Conservation (phyloP, 2,113 vertebrate genomes). For the Tetrao urogallus region DNA sequence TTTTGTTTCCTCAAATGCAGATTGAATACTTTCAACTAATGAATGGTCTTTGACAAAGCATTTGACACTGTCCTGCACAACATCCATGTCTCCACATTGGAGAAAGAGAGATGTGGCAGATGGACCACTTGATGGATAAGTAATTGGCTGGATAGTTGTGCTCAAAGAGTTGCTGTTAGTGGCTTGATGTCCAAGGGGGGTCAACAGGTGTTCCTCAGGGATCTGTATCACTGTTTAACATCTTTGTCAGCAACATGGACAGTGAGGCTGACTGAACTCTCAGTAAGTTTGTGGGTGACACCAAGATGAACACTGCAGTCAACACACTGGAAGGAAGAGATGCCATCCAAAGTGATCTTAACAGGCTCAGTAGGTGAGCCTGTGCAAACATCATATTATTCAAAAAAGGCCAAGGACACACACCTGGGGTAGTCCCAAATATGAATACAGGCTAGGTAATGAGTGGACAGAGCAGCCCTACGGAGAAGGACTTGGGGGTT, state of each 20-base stretch:
- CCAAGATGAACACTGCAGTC: background rate
- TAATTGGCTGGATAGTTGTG: background rate
- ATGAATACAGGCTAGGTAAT: background rate
- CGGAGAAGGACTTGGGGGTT: background rate
- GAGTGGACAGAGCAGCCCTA: background rate
- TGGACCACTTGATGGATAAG: background rate
- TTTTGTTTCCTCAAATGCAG: background rate
- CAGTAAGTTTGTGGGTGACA: background rate
- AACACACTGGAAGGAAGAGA: background rate
- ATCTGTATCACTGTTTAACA: background rate
- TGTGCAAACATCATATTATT: background rate
- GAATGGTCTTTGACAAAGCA: background rate
- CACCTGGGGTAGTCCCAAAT: background rate
- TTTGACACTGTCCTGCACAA: background rate
- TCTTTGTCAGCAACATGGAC: background rate
- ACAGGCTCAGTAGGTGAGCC: background rate
- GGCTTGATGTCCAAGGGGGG: background rate
- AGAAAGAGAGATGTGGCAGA: background rate
- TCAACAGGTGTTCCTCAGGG: background rate
- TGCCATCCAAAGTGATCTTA: background rate
- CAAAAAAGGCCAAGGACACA: background rate
- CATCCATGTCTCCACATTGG: background rate
- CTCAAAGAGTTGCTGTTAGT: background rate
- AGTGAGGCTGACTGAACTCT: background rate
- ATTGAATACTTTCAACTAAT: background rate